These are phyloP conservation scores for Chinchilla lanigera DNA, from an alignment of 2,113 vertebrate species.

Conservation along the genomic window DNA sequence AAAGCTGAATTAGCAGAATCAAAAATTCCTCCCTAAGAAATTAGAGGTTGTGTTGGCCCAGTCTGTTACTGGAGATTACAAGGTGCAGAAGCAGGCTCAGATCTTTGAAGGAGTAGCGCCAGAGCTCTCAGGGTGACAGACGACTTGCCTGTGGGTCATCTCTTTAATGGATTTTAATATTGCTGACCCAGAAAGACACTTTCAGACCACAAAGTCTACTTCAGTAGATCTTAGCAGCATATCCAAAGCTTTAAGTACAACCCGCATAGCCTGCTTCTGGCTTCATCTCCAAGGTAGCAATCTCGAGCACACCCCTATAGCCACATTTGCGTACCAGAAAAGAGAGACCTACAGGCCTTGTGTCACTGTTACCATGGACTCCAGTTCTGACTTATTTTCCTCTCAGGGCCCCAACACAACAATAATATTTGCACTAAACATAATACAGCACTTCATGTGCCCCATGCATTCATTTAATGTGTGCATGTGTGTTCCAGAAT, in stretches of 20 bases:
- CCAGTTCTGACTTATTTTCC: neutral
- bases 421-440: neutral
- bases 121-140: neutral
- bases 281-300: neutral
- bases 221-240: neutral
- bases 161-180: neutral
- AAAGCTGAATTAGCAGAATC: neutral
- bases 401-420: neutral
- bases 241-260: constrained; percentile 13
- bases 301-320: neutral
- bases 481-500: neutral
- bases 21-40: neutral
- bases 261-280: neutral
- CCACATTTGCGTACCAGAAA: neutral
- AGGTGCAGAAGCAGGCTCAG: neutral
- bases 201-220: neutral
- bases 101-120: neutral
- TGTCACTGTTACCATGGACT: neutral
- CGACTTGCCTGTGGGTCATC: neutral
- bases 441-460: neutral
- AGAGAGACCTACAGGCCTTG: neutral
- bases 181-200: constrained; percentile 8
- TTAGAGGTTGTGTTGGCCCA: neutral
- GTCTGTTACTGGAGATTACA: neutral
- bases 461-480: neutral